Evolutionary conservation across 2,888 invertebrate species (phyloP).

Genomic region (Hemistola chrysoprasaria): DNA sequence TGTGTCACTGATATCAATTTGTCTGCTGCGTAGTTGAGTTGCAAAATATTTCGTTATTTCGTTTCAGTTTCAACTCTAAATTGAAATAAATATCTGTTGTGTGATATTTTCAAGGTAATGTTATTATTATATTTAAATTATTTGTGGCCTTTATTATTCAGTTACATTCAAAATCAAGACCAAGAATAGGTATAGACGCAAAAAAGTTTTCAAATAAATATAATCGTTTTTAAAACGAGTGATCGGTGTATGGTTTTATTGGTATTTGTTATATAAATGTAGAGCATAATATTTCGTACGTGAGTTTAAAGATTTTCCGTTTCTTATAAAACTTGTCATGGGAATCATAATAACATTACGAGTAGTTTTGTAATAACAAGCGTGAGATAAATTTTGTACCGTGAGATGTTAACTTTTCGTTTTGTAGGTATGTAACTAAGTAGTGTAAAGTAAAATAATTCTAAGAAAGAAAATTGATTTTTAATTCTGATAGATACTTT

Average conservation of each 20-base stretch:
- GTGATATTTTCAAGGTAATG: slow-evolving; percentile 18
- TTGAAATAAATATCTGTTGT: slow-evolving; percentile 6
- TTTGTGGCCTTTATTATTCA: slow-evolving; percentile 33
- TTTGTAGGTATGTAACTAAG: slow-evolving; percentile 4
- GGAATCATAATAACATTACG: slow-evolving; percentile 9
- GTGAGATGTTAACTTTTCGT: slow-evolving; percentile 14
- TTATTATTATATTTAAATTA: slow-evolving; percentile 18
- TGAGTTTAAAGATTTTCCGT: too few species aligned
- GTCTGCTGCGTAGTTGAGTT: too few species aligned
- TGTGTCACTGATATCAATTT: slow-evolving; percentile 8
- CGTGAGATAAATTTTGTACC: slow-evolving; percentile 10
- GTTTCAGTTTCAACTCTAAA: too few species aligned
- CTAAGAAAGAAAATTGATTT: too few species aligned
- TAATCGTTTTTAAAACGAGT: too few species aligned
- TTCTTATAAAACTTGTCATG: too few species aligned
- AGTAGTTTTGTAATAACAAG: slow-evolving; percentile 10
- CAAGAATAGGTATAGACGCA: slow-evolving; percentile 31
- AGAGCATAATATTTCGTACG: too few species aligned
- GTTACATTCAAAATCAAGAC: slow-evolving; percentile 41
- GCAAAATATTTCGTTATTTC: slow-evolving; percentile 2
- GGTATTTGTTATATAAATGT: too few species aligned
- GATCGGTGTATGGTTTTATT: too few species aligned
- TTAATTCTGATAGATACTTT: too few species aligned
- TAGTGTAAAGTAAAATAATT: too few species aligned
- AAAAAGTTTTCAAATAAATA: too few species aligned